Evolutionary conservation across 2,888 invertebrate genomes (phyloP).

Genomic region (Drosophila cognata): DNA sequence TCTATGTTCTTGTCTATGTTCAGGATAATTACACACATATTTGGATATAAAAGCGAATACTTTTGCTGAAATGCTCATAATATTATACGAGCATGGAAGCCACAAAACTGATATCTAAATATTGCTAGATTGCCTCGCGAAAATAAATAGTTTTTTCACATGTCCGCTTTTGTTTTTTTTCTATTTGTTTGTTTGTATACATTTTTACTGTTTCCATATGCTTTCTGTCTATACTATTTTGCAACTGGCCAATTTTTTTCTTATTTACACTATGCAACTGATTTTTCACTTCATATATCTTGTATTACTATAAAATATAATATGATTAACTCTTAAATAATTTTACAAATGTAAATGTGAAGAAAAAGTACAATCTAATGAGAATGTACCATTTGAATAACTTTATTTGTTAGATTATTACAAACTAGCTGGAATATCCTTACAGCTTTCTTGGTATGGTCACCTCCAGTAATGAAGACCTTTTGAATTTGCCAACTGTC

Average conservation of each 20-base stretch:
- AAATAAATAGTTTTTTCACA: not conserved
- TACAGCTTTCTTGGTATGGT: not conserved
- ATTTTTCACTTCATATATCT: not conserved
- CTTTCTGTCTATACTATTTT: not conserved
- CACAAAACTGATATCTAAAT: not conserved
- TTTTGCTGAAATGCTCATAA: constrained; percentile 18
- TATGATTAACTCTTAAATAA: not conserved
- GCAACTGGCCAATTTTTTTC: not conserved
- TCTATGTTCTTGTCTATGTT: not conserved
- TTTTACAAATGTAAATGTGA: not conserved
- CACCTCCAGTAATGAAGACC: not conserved
- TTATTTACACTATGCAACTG: not conserved
- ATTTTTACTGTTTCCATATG: constrained; percentile 1
- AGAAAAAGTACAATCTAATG: not conserved
- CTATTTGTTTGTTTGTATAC: not conserved
- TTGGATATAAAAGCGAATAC: constrained; percentile 2
- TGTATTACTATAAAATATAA: not conserved
- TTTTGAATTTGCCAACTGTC: not conserved
- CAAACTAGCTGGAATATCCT: not conserved
- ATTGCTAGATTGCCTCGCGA: not conserved
- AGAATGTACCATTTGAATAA: not conserved
- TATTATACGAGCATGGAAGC: constrained; percentile 4
- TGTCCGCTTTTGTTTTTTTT: not conserved
- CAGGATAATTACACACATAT: constrained; percentile 7
- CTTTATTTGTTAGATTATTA: not conserved